These are phyloP conservation scores for Diadumene lineata DNA, from an alignment of 92 coral and sea anemone species.

Conservation along the genomic window DNA sequence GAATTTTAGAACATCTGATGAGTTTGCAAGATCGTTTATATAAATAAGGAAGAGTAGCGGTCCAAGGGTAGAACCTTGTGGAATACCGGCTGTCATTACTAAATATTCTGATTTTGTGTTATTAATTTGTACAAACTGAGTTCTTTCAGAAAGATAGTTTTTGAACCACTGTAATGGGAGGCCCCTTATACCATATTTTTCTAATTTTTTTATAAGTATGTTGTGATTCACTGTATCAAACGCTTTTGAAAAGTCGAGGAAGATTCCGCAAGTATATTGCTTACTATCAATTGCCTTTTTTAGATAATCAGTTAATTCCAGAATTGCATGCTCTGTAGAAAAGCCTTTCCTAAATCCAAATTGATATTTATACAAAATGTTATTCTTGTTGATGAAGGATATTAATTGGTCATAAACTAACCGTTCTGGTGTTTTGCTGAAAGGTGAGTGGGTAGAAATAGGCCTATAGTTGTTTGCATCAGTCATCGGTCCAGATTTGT, in stretches of 20 bases:
- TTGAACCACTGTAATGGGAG: constrained; percentile 21
- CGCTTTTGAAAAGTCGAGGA: constrained; percentile 48
- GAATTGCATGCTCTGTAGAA: constrained; percentile 63
- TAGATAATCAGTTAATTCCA: constrained; percentile 31
- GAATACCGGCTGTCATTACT: constrained; percentile 37
- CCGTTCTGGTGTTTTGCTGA: constrained; percentile 62
- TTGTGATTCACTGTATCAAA: constrained; percentile 37
- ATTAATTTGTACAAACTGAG: constrained; percentile 34
- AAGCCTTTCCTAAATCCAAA: constrained; percentile 62
- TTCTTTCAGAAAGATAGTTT: constrained; percentile 16
- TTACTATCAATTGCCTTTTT: constrained; percentile 37
- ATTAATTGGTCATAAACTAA: constrained; percentile 34
- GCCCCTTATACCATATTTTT: constrained; percentile 42
- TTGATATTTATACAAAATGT: constrained; percentile 40
- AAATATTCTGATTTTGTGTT: constrained; percentile 4
- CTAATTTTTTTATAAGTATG: constrained; percentile 25
- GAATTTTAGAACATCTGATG: constrained; percentile 39
- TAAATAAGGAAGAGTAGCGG: constrained; percentile 49
- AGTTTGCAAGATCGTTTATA: constrained; percentile 51
- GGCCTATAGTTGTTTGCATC: constrained; percentile 60
- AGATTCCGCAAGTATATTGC: constrained; percentile 12
- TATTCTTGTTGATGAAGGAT: constrained; percentile 31
- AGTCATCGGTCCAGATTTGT: constrained; percentile 42
- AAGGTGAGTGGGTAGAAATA: constrained; percentile 48
- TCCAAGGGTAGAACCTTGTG: constrained; percentile 46